Base-by-base conservation (phyloP, 2,797 vertebrate species). In the Meriones psammophilus region DNA sequence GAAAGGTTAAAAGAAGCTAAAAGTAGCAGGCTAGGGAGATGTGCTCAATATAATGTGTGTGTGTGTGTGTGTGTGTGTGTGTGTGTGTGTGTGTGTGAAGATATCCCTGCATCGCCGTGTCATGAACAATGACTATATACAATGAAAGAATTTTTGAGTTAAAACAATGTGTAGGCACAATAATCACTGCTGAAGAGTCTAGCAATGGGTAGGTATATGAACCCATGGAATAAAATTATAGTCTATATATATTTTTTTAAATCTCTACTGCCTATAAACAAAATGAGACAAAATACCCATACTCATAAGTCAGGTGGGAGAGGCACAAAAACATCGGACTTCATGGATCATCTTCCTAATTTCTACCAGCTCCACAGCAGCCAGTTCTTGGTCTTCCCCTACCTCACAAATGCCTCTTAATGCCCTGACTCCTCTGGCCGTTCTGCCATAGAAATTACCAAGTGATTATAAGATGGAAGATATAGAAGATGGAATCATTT, bases 241-340 rank as follows among this genome's bases (percentile, higher is more conserved):
- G 10, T n/a, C 42, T n/a, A 54, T 42, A 42, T 42, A 69, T 12
- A n/a, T 33, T 12, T 28, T 20, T 33, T n/a, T 14, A 69, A n/a
- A 62, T 6, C 58, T 68, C 64, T 77, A 56, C 58, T 68, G 92
- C 62, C 6, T 58, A 5, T 46, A 26, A n/a, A 74, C 56, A 58
- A 73, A 73, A 62, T 9, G 30, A 9, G 46, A 56, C 62, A 88
- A 64, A 39, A 79, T n/a, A 69, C 17, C 12, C 0, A 14, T 13
- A 30, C 18, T 15, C 17, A 22, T 54, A 54, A 79, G n/a, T 78
- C 24, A 12, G 71, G 1, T n/a, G 15, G 0, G 24, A 87, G 36
- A 42, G 8, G 8, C 9, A 1, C 3, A 22, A 0, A 76, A 64
- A n/a, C 0, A 46, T 13, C 4, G 74, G 36, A 30, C 15, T 17